A percentile compares a stretch with the other conserved stretches of the same genome.
Evolutionary conservation across 2,888 invertebrate species (phyloP).

Genomic region (Nezara viridula): DNA sequence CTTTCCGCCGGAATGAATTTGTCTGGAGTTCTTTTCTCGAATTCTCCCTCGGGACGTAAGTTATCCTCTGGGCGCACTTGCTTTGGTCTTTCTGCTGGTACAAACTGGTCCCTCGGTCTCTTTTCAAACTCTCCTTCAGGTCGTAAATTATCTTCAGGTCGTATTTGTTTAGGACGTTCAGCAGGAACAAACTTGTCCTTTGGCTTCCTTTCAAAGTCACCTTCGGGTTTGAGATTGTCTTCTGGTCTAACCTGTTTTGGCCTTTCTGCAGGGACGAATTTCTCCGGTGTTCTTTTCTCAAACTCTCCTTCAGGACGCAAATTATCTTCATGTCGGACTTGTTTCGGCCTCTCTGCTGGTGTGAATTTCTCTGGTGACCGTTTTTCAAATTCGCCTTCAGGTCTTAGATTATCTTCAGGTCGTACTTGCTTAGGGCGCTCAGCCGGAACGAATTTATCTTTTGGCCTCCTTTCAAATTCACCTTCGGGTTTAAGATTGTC

Average conservation of each 20-base stretch:
- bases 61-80: constrained; percentile 68
- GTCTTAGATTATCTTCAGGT: constrained; percentile 69
- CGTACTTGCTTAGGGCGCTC: constrained; percentile 66
- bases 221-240: constrained; percentile 66
- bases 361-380: constrained; percentile 69
- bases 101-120: constrained; percentile 51
- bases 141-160: constrained; percentile 70
- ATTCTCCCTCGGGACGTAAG: constrained; percentile 67
- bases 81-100: constrained; percentile 66
- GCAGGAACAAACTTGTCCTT: constrained; percentile 69
- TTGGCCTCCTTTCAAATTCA: constrained; percentile 68
- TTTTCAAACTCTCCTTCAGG: constrained; percentile 74
- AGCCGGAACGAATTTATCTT: constrained; percentile 70
- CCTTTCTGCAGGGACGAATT: constrained; percentile 70
- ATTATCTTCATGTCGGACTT: constrained; percentile 70
- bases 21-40: constrained; percentile 69
- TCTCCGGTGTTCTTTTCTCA: constrained; percentile 68
- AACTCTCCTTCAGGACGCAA: constrained; percentile 70
- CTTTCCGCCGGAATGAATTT: constrained; percentile 67
- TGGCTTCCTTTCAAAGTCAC: constrained; percentile 70
- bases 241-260: constrained; percentile 69
- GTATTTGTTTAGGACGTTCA: constrained; percentile 70
- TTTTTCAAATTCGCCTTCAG: constrained; percentile 71
- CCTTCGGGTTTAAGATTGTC: constrained; percentile 73
- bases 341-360: constrained; percentile 66